phyloP scores from a whole-genome alignment of 35 echinoderm and acorn worm species.

The Diadema setosum region DNA sequence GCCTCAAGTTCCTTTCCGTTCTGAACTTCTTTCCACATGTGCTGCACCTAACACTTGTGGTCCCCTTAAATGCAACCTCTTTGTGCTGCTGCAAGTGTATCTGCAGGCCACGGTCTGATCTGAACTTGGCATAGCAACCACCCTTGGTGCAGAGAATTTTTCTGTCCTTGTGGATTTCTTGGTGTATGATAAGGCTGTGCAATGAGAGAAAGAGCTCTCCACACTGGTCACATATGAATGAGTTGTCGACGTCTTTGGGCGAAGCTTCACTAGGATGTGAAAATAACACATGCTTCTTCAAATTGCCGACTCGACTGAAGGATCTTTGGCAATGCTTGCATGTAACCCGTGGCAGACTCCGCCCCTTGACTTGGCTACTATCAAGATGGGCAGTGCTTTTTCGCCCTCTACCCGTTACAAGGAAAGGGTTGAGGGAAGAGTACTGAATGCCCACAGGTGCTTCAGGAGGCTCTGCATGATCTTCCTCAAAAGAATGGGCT shows the following conservation, averaged over 20 bases:
- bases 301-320: not conserved
- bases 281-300: not conserved
- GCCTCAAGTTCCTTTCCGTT: not conserved
- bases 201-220: not conserved
- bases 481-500: too few relatives aligned
- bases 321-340: not conserved
- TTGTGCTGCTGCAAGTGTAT: not conserved
- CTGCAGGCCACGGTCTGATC: not conserved
- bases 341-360: too few relatives aligned
- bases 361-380: not conserved
- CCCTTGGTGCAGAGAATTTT: not conserved
- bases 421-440: not conserved
- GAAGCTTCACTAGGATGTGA: not conserved
- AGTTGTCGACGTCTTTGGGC: not conserved
- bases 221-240: not conserved
- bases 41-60: not conserved
- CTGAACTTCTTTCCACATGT: not conserved
- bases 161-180: not conserved
- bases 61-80: not conserved
- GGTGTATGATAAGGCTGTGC: not conserved
- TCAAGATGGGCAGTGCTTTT: not conserved
- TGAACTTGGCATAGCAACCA: not conserved
- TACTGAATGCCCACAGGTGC: not conserved
- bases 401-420: not conserved
- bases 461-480: too few relatives aligned